These are phyloP conservation scores for Steinernema hermaphroditum DNA, from an alignment of 2,888 invertebrate species.

Conservation along the genomic window DNA sequence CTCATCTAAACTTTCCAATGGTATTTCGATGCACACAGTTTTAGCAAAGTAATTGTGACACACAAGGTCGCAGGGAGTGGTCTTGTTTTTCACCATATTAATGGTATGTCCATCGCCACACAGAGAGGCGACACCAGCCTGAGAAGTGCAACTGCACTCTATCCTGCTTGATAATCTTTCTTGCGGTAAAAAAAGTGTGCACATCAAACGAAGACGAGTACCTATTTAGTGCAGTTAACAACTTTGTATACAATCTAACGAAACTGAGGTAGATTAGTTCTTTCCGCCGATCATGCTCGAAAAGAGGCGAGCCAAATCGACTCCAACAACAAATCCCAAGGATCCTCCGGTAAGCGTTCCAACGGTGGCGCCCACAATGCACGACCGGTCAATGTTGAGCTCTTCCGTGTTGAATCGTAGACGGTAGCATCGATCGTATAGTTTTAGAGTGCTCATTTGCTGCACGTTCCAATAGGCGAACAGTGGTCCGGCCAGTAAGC, in stretches of 20 bases:
- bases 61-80: no score
- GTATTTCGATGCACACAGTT: no score
- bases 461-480: slow-evolving; percentile 18
- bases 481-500: slow-evolving; percentile 13
- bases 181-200: no score
- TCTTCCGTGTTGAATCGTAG: slow-evolving; percentile 51
- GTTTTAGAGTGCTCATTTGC: slow-evolving; percentile 49
- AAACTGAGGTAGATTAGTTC: background rate
- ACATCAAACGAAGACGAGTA: slow-evolving; percentile 10
- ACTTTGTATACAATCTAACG: no score
- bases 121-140: no score
- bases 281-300: slow-evolving; percentile 7
- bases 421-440: slow-evolving; percentile 58
- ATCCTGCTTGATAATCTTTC: no score
- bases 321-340: slow-evolving; percentile 52
- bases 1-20: no score
- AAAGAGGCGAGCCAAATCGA: slow-evolving; percentile 47
- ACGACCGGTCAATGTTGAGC: slow-evolving; percentile 49
- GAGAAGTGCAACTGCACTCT: no score
- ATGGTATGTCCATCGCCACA: no score
- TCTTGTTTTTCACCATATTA: no score
- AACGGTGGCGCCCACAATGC: slow-evolving; percentile 53
- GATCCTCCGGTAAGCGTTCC: slow-evolving; percentile 50
- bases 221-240: background rate
- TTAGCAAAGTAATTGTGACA: no score